These are phyloP conservation scores for Crocodylus rhombifer DNA, from an alignment of 2,797 vertebrate species.

Conservation along the genomic window DNA sequence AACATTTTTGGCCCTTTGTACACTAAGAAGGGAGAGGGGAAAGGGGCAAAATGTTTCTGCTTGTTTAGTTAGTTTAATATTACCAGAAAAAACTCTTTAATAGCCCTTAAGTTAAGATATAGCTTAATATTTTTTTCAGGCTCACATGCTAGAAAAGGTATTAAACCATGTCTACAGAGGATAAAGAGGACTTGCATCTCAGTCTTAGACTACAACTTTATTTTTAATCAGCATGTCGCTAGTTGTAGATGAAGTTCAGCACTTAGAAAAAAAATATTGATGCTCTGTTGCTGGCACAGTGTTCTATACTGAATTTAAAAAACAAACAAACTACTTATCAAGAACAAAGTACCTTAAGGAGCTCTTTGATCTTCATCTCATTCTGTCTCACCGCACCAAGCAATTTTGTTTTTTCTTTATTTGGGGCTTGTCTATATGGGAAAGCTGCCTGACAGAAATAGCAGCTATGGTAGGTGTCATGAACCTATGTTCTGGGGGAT, in stretches of 20 bases:
- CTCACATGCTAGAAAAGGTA: accelerated
- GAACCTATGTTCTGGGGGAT: too few relatives aligned
- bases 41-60: neutral
- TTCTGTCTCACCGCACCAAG: neutral
- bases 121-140: neutral
- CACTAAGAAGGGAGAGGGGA: neutral
- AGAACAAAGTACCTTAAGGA: neutral
- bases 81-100: neutral
- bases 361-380: neutral
- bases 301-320: neutral
- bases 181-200: neutral
- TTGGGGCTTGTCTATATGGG: neutral
- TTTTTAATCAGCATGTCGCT: neutral
- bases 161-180: neutral
- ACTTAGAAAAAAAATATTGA: neutral
- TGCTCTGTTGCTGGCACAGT: neutral
- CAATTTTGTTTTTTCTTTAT: neutral
- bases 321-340: neutral
- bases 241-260: neutral
- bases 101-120: neutral
- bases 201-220: neutral
- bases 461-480: neutral
- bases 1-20: neutral
- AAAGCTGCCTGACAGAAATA: neutral
- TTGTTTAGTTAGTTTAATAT: neutral